phyloP scores from a whole-genome alignment of 2,113 vertebrate genomes.

The Erythrocebus patas region DNA sequence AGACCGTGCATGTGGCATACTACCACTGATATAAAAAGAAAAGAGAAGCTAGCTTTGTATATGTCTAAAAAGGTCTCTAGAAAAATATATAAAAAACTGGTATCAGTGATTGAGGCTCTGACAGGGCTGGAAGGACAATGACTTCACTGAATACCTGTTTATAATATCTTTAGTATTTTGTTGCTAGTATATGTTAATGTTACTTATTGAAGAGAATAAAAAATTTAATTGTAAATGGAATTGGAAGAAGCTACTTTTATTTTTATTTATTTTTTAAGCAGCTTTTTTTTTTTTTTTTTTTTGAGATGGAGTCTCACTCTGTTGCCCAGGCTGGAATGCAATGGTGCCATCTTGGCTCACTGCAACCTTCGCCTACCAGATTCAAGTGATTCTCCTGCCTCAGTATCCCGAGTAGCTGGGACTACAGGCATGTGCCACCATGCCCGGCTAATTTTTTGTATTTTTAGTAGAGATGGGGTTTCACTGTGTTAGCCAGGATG shows the following conservation, averaged over 20 bases:
- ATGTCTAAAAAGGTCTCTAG: not conserved
- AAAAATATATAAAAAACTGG: not conserved
- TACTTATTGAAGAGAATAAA: not conserved
- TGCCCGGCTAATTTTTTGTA: no score
- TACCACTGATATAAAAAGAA: not conserved
- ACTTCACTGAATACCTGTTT: slow-evolving; percentile 1
- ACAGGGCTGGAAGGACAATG: not conserved
- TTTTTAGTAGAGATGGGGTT: no score
- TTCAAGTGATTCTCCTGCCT: no score
- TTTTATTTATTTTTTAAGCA: no score
- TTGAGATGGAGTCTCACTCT: no score
- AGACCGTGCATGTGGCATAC: not conserved
- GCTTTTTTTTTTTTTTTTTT: no score
- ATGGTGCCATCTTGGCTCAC: no score
- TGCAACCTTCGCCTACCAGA: no score
- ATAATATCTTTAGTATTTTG: not conserved
- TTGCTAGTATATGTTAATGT: not conserved
- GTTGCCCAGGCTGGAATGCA: no score
- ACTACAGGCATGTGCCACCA: no score
- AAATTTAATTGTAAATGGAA: not conserved
- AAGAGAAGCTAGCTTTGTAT: not conserved
- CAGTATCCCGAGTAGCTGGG: no score
- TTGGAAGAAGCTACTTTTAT: not conserved
- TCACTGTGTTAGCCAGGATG: no score
- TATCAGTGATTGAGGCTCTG: not conserved